Base-by-base conservation (phyloP, 2,888 invertebrate genomes). In the Nomada fucata region DNA sequence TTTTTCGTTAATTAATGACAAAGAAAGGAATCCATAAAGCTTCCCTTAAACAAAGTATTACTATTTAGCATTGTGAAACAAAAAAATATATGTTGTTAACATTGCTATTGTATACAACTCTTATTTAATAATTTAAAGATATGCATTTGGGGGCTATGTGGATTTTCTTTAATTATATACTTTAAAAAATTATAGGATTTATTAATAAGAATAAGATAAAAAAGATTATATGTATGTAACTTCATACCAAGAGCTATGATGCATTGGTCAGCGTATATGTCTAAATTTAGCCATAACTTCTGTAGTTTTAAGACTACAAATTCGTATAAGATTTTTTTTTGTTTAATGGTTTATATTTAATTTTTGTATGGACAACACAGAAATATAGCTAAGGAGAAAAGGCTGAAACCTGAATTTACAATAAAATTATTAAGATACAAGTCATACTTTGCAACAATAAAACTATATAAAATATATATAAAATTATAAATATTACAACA, bases 211-310 rank as follows among this genome's bases (percentile, higher is more conserved):
- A 89, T 90, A 88, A 77, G 85, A 68, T 88, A 88, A 73, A 89
- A 86, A 57, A 89, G 88, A 87, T 88, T 89, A 90, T 90, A 90
- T 86, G 86, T 85, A 90, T 88, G 89, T 85, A 90, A 76, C 69
- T 80, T 81, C 79, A 91, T 87, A 90, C 92, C 92, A 91, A 93
- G 86, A 85, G 91, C 92, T 89, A 88, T 86, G 88, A 90, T 88
- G 91, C 92, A 90, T 93, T 92, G 93, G 92, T 92, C 91, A 91
- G 93, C 93, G 93, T 93, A 92, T 92, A 92, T 93, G 92, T 93
- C 93, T 93, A 93, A 93, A 93, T 92, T 91, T 93, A 93, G 90
- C 88, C 90, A 84, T 93, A 93, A 90, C 90, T 90, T 91, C 85
- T 89, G 90, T 93, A 92, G 89, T 90, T 88, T 76, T 92, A 92